phyloP scores from a whole-genome alignment of 2,797 vertebrate species.

The Mareca strepera region DNA sequence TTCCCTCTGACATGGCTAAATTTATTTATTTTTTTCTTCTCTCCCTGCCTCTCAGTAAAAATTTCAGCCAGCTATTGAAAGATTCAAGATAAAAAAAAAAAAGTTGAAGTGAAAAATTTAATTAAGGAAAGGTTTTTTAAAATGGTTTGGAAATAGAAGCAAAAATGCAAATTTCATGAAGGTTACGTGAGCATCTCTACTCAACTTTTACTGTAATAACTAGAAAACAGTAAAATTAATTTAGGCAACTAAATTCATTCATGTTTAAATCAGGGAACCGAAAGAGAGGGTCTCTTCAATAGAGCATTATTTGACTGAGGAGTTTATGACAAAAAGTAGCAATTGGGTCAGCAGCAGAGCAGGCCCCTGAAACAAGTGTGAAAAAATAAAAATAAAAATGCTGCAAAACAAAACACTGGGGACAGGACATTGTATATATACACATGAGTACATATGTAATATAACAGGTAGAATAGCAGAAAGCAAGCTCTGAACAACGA shows the following conservation, averaged over 20 bases:
- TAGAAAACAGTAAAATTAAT: background rate
- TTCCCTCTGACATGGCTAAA: background rate
- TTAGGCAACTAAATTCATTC: too few species aligned
- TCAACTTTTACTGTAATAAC: background rate
- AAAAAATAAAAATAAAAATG: rapidly evolving
- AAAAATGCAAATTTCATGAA: background rate
- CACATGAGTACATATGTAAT: rapidly evolving
- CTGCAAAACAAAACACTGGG: background rate
- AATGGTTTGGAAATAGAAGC: background rate
- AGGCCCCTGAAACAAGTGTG: background rate
- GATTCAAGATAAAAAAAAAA: background rate
- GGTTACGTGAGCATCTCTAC: background rate
- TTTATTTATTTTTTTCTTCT: background rate
- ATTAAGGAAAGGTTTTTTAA: background rate
- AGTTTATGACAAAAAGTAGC: background rate
- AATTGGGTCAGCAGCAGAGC: background rate
- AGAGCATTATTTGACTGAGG: background rate
- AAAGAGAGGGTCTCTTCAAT: background rate
- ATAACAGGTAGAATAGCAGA: background rate
- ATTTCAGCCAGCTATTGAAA: background rate
- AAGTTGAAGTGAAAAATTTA: background rate
- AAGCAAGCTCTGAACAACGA: background rate
- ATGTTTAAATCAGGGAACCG: too few species aligned
- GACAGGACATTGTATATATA: too few species aligned
- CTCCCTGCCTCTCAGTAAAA: background rate